phyloP scores from a whole-genome alignment of 1,140 invertebrate species.

The Drosophila yakuba region DNA sequence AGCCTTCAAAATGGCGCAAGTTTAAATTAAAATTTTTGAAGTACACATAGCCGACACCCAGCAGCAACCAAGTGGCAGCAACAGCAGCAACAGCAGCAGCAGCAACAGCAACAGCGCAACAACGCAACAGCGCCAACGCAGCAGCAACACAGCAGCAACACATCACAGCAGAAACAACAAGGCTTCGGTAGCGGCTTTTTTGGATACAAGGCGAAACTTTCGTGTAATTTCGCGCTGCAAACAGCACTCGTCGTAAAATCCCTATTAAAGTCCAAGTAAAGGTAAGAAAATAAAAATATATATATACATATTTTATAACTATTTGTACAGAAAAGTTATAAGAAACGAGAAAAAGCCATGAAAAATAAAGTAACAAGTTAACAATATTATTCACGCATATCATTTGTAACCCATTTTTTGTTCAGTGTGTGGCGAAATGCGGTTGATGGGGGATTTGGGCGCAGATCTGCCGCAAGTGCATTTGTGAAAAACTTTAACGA shows the following conservation, averaged over 20 bases:
- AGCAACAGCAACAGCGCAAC: conserved; percentile 9
- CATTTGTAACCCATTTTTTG: background rate
- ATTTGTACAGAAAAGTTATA: too few relatives aligned
- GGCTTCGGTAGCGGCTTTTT: conserved; percentile 57
- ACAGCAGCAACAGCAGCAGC: conserved; percentile 27
- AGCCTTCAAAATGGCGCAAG: conserved; percentile 83
- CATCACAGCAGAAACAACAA: conserved; percentile 34
- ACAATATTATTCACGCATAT: too few relatives aligned
- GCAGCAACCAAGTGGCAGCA: conserved; percentile 46
- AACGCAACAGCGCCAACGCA: conserved; percentile 17
- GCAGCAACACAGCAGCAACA: conserved; percentile 25
- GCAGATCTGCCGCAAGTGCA: conserved; percentile 71
- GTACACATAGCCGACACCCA: conserved; percentile 68
- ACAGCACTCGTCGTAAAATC: conserved; percentile 4
- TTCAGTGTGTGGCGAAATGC: background rate
- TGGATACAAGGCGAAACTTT: conserved; percentile 74
- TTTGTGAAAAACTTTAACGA: conserved; percentile 82
- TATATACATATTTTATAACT: too few relatives aligned
- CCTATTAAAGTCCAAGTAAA: background rate
- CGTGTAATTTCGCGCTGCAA: conserved; percentile 66
- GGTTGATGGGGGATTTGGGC: conserved; percentile 6
- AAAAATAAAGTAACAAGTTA: too few relatives aligned
- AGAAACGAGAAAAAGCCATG: too few relatives aligned
- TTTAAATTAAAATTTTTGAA: conserved; percentile 84
- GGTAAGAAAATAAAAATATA: background rate